Evolutionary conservation across 2,113 vertebrate species (phyloP).

Genomic region (Oreochromis aureus): DNA sequence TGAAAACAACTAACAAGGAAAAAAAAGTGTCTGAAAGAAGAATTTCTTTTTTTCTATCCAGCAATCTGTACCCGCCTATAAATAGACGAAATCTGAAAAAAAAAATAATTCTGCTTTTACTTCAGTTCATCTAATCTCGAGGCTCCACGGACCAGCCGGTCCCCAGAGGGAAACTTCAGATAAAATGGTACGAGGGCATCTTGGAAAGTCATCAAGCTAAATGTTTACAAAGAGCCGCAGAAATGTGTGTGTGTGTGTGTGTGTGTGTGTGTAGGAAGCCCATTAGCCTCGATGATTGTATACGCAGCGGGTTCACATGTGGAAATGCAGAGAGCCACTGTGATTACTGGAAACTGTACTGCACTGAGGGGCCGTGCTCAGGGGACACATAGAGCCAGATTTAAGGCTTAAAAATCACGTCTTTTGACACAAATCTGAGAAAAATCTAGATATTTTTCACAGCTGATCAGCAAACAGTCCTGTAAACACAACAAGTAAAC

Average conservation of each 20-base stretch:
- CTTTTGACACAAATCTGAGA: not conserved
- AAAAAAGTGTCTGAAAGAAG: not conserved
- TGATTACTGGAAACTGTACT: not conserved
- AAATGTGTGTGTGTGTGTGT: not conserved
- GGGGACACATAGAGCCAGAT: not conserved
- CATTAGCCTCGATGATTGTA: constrained; percentile 29
- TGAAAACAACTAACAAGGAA: not conserved
- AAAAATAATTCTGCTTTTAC: constrained; percentile 28
- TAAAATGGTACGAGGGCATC: constrained; percentile 60
- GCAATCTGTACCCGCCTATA: constrained; percentile 37
- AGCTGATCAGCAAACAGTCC: not conserved
- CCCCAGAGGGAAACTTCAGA: constrained; percentile 39
- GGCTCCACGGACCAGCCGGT: not conserved
- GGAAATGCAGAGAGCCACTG: not conserved
- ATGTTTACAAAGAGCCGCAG: constrained; percentile 66
- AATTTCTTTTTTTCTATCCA: not conserved
- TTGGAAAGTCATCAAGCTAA: constrained; percentile 64
- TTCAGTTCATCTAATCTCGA: constrained; percentile 49
- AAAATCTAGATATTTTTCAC: not conserved
- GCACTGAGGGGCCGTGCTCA: not conserved
- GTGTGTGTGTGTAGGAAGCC: constrained; percentile 11
- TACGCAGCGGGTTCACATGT: not conserved
- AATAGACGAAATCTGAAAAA: constrained; percentile 36
- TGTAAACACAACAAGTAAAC: not conserved
- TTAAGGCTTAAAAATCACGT: not conserved